Conservation (phyloP, 2,888 invertebrate species). For the Pollenia angustigena region DNA sequence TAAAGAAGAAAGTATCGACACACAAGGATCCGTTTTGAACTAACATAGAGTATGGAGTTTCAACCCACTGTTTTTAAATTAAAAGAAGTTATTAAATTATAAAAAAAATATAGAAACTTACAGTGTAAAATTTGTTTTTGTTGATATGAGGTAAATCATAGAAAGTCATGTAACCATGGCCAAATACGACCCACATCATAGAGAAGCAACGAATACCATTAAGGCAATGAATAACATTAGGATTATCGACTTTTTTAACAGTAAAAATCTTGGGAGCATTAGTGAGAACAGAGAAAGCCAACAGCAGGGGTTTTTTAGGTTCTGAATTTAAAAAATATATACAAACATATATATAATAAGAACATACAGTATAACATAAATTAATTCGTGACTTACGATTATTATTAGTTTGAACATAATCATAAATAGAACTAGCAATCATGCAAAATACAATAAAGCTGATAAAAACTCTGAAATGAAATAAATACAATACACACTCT, state of each 20-base stretch:
- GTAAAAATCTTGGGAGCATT: slow-evolving; percentile 84
- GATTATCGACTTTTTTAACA: slow-evolving; percentile 79
- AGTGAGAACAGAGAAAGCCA: slow-evolving; percentile 83
- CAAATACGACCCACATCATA: slow-evolving; percentile 85
- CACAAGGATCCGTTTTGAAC: slow-evolving; percentile 85
- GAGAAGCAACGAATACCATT: slow-evolving; percentile 84
- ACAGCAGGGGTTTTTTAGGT: slow-evolving; percentile 77
- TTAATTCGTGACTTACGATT: slow-evolving; percentile 77
- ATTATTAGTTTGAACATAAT: slow-evolving; percentile 79
- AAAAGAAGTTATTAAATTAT: background rate
- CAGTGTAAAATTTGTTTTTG: slow-evolving; percentile 78
- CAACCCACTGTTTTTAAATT: slow-evolving; percentile 77
- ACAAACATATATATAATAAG: slow-evolving; percentile 10
- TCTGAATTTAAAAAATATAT: slow-evolving; percentile 71
- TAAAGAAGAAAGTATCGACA: slow-evolving; percentile 88
- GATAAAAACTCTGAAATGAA: slow-evolving; percentile 79
- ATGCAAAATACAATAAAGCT: slow-evolving; percentile 79
- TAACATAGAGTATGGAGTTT: slow-evolving; percentile 82
- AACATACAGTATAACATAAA: background rate
- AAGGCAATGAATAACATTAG: slow-evolving; percentile 84
- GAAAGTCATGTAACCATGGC: slow-evolving; percentile 84
- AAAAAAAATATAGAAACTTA: slow-evolving; percentile 54
- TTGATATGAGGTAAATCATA: slow-evolving; percentile 82
- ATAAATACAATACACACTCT: background rate
- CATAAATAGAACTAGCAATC: slow-evolving; percentile 81